Conservation (phyloP, 2,888 invertebrate species). For the Agapetus fuscipes region DNA sequence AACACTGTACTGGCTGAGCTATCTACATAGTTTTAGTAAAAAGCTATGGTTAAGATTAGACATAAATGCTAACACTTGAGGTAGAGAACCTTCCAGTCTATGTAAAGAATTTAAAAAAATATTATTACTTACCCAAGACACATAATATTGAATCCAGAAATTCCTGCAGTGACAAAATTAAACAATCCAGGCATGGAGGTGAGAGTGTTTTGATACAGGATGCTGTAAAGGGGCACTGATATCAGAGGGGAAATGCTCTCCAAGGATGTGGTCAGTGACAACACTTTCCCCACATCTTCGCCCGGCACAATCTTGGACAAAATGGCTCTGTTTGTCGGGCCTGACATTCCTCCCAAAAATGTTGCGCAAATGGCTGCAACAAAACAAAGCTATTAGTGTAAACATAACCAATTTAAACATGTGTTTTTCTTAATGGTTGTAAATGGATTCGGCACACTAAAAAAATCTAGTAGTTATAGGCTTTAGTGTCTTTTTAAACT, state of each 20-base stretch:
- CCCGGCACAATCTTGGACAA: conserved; percentile 50
- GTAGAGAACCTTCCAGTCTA: too few relatives aligned
- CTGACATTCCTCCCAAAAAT: conserved; percentile 43
- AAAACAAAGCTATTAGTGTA: too few relatives aligned
- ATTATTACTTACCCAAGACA: conserved; percentile 39
- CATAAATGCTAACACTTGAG: too few relatives aligned
- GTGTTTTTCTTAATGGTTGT: too few relatives aligned
- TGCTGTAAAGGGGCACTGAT: conserved; percentile 52
- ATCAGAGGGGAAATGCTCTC: conserved; percentile 55
- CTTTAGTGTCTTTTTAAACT: too few relatives aligned
- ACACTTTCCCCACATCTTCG: conserved; percentile 58
- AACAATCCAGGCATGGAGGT: conserved; percentile 47
- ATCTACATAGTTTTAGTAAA: too few relatives aligned
- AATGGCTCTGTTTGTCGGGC: conserved; percentile 49
- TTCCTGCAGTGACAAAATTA: conserved; percentile 43
- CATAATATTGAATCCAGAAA: conserved; percentile 38
- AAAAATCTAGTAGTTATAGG: too few relatives aligned
- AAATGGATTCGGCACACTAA: too few relatives aligned
- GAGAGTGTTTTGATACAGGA: conserved; percentile 51
- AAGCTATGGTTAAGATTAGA: too few relatives aligned
- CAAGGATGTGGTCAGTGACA: conserved; percentile 54
- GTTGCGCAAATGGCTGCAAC: too few relatives aligned
- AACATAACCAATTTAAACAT: too few relatives aligned
- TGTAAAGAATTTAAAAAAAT: background rate
- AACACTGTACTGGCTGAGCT: too few relatives aligned